Base-by-base conservation (phyloP, 2,888 invertebrate genomes). In the Hirtodrosophila trivittata region DNA sequence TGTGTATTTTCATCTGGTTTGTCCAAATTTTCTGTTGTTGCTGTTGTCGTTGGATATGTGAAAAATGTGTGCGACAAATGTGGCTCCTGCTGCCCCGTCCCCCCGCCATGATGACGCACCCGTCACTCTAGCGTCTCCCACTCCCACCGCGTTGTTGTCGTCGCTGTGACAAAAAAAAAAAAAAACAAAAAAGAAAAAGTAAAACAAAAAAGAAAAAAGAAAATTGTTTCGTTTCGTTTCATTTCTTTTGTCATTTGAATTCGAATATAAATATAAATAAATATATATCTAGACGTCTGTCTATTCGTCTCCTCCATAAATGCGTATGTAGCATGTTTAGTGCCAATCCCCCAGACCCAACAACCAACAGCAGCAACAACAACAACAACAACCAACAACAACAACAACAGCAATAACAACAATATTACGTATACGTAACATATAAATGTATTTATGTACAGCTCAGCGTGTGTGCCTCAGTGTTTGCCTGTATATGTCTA, bases 21-120 rank as follows among this genome's bases (percentile, higher is more conserved):
- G 33, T 43, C 45, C 32, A 30, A 49, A 21, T 21, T 50, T 38
- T 50, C 57, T 38, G 39, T 42, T 58, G 33, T 39, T 52, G 57
- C 33, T 66, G 37, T 28, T 46, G n/a, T 30, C 56, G 52, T 25
- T 56, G 72, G 58, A 72, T 72, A 85, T 81, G 78, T 81, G 82
- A 85, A 78, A 82, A 82, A 85, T 82, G 85, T 85, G 85, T 77
- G 75, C 81, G 81, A 82, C 82, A 82, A 82, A 78, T 82, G 81
- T 60, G 63, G 51, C 59, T 43, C 33, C 39, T 45, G 12, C 30
- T 25, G 21, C 33, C 37, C 21, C n/a, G n/a, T 5, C 18, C 14
- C n/a, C 5, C 26, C n/a, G 5, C 12, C 5, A 3, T 21, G 18
- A 21, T 21, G 18, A 21, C 18, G 18, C 18, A 21, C 18, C 18